Evolutionary conservation across 2,113 vertebrate genomes (phyloP).

Genomic region (Synchiropus splendidus): DNA sequence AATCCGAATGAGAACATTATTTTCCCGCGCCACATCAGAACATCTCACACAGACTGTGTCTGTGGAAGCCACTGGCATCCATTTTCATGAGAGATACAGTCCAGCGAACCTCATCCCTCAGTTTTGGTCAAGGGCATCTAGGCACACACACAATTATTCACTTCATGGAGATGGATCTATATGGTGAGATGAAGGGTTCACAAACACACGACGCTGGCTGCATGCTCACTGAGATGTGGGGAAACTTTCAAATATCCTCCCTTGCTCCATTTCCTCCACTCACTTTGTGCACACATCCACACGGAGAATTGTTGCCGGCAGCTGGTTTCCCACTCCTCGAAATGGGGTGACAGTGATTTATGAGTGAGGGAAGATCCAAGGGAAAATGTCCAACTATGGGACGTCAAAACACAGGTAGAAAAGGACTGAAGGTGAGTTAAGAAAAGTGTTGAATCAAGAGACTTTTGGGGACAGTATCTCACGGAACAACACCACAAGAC

Average conservation of each 20-base stretch:
- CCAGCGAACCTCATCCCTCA: slow-evolving; percentile 34
- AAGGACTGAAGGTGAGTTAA: slow-evolving; percentile 26
- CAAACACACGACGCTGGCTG: slow-evolving; percentile 27
- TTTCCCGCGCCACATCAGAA: slow-evolving; percentile 3
- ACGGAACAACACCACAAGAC: not conserved
- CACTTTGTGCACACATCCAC: slow-evolving; percentile 5
- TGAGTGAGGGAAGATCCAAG: slow-evolving; percentile 51
- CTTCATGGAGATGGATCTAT: slow-evolving; percentile 19
- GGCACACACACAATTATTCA: slow-evolving; percentile 15
- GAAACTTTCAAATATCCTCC: slow-evolving; percentile 41
- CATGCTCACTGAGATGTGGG: slow-evolving; percentile 29
- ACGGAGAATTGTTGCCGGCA: slow-evolving; percentile 40
- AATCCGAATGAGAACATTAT: not conserved
- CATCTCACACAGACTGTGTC: slow-evolving; percentile 5
- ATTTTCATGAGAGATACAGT: slow-evolving; percentile 50
- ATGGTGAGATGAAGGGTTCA: slow-evolving; percentile 40
- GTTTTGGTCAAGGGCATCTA: slow-evolving; percentile 52
- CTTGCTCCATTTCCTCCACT: slow-evolving; percentile 10
- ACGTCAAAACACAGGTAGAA: slow-evolving; percentile 46
- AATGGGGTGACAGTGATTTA: slow-evolving; percentile 68
- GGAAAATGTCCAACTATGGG: slow-evolving; percentile 55
- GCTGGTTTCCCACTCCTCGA: slow-evolving; percentile 52
- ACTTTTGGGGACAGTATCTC: not conserved
- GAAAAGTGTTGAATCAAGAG: slow-evolving; percentile 8
- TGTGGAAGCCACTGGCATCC: slow-evolving; percentile 38